Conservation (phyloP, 1,140 invertebrate genomes). For the Campodea augens region DNA sequence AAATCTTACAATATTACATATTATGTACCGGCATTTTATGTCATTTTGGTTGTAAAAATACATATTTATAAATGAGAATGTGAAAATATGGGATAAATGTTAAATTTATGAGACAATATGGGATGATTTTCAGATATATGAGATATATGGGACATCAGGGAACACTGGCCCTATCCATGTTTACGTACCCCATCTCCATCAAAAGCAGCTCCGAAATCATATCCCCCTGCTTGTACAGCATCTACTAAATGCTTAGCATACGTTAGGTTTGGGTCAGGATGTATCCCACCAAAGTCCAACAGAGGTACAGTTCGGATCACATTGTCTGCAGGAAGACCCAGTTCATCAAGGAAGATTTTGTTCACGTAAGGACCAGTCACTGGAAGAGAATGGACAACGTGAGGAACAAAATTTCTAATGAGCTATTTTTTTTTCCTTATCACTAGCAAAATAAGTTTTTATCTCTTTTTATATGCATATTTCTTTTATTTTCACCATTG, state of each 20-base stretch:
- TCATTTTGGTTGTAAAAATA: too few species aligned
- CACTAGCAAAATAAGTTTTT: too few species aligned
- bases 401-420: constrained; percentile 3
- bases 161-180: not conserved
- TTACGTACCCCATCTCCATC: constrained; percentile 81
- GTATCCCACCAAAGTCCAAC: constrained; percentile 87
- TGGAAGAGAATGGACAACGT: too few species aligned
- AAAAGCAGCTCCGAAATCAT: constrained; percentile 93
- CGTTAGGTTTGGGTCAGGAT: constrained; percentile 97
- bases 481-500: too few species aligned
- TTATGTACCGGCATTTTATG: too few species aligned
- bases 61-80: too few species aligned
- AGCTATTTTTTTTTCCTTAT: constrained; percentile 4
- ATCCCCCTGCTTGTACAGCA: constrained; percentile 51
- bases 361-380: constrained; percentile 93
- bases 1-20: too few species aligned
- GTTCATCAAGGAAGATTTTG: constrained; percentile 69
- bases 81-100: too few species aligned
- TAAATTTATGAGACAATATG: too few species aligned
- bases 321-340: constrained; percentile 47
- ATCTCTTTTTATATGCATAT: too few species aligned
- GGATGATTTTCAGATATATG: too few species aligned
- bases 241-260: constrained; percentile 78
- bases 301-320: constrained; percentile 53
- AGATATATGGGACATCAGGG: too few species aligned